Base-by-base conservation (phyloP, 2,888 invertebrate genomes). In the Trisateles emortualis region DNA sequence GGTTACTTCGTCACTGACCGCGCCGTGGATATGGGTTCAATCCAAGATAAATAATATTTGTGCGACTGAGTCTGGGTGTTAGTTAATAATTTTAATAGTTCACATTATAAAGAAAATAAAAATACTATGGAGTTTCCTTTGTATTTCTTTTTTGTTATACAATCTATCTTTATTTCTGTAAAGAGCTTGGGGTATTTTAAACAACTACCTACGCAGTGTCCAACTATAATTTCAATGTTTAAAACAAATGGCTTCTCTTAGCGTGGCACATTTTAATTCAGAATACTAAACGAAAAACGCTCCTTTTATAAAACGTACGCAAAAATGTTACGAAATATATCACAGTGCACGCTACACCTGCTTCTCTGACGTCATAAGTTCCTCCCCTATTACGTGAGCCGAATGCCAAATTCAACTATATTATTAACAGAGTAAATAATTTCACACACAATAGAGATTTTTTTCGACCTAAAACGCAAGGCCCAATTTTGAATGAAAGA, bases 391-490 rank as follows among this genome's bases (percentile, higher is more conserved):
- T 56, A 84, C 84, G 86, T 86, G 85, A 75, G 53, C 42, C n/a
- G 81, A 79, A 78, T 84, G 48, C 50, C 17, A 52, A 64, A 68
- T 40, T 48, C 50, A 71, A 78, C 76, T 78, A 78, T 82, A 83
- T 84, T 83, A 78, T 84, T 83, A 78, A 76, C 72, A 74, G 78
- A 83, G 83, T 86, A 86, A 88, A 87, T 87, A 88, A 87, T 85
- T 86, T 84, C 69, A 55, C 44, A 65, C 55, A 52, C 52, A 52
- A 47, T 43, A 41, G 44, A 33, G 33, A 50, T 46, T 52, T 45
- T 64, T 57, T 58, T 56, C 48, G 46, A 42, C 38, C 48, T 42
- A 68, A 81, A 76, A 77, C 76, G 74, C 78, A 60, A 55, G 61
- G 57, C 64, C 64, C 64, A 74, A 78, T 74, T 74, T 69, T 66